A percentile compares a stretch with the other conserved stretches of the same genome.
These are phyloP conservation scores for Mythimna vitellina DNA, from an alignment of 2,888 invertebrate genomes.

Conservation along the genomic window DNA sequence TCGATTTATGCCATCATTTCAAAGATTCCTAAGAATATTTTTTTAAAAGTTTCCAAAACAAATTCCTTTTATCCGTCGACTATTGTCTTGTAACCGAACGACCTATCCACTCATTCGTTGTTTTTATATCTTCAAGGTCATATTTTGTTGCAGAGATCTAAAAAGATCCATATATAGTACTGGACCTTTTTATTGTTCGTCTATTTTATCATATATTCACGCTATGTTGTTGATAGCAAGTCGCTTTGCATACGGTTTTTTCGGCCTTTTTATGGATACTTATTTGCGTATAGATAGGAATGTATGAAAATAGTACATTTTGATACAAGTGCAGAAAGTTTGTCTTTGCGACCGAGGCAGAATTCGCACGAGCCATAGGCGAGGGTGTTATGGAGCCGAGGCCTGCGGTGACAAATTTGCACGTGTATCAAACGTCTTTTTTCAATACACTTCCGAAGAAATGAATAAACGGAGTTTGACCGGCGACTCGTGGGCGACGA, in stretches of 20 bases:
- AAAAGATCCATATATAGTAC: slow-evolving; percentile 14
- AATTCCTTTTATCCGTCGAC: background rate
- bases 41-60: too few species aligned
- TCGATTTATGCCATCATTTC: too few species aligned
- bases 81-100: background rate
- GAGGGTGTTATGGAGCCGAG: too few species aligned
- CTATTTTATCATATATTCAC: slow-evolving; percentile 7
- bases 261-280: slow-evolving; percentile 10
- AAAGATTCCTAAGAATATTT: too few species aligned
- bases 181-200: slow-evolving; percentile 23
- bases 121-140: slow-evolving; percentile 13
- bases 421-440: too few species aligned
- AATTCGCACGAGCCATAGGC: too few species aligned
- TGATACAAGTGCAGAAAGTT: too few species aligned
- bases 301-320: background rate
- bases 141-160: background rate
- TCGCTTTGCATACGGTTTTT: slow-evolving; percentile 3
- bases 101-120: background rate
- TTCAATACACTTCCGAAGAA: too few species aligned
- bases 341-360: too few species aligned
- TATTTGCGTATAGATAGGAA: background rate
- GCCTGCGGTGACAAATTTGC: too few species aligned
- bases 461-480: too few species aligned
- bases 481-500: too few species aligned
- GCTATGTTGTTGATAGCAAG: slow-evolving; percentile 19